Evolutionary conservation across 1,140 invertebrate genomes (phyloP).

Genomic region (Harlomillsia oculata): DNA sequence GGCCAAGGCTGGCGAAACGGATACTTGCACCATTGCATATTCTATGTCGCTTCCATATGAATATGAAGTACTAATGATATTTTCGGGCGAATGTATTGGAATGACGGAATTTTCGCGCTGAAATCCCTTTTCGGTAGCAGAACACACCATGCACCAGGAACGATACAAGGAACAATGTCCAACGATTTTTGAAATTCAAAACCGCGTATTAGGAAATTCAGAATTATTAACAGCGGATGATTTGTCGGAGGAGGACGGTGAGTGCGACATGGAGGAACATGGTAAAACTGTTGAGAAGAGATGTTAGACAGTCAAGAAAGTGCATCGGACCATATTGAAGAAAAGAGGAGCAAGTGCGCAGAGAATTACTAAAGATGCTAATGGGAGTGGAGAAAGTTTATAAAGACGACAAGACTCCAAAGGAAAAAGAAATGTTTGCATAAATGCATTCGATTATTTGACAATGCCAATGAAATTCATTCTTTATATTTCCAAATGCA

Average conservation of each 20-base stretch:
- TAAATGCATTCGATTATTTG: too few species aligned
- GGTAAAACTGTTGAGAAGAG: slow-evolving; percentile 98
- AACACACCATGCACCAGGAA: slow-evolving; percentile 90
- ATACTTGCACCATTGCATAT: slow-evolving; percentile 96
- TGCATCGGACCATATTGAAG: slow-evolving; percentile 73
- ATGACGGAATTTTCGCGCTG: slow-evolving; percentile 98
- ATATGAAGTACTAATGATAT: slow-evolving; percentile 89
- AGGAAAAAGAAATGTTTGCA: too few species aligned
- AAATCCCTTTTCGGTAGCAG: slow-evolving; percentile 94
- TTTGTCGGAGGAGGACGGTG: slow-evolving; percentile 54
- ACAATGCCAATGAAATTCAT: too few species aligned
- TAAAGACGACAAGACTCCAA: slow-evolving; percentile 48
- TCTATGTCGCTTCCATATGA: slow-evolving; percentile 97
- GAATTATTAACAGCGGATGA: slow-evolving; percentile 94
- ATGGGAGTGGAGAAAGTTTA: slow-evolving; percentile 52
- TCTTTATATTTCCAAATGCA: too few species aligned
- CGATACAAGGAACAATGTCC: slow-evolving; percentile 99
- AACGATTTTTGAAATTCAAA: slow-evolving; percentile 95
- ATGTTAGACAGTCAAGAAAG: slow-evolving; percentile 97
- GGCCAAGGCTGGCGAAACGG: slow-evolving; percentile 82
- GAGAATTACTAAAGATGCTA: slow-evolving; percentile 88
- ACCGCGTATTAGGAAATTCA: slow-evolving; percentile 79
- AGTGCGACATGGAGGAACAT: slow-evolving; percentile 96
- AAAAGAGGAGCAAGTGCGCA: slow-evolving; percentile 92
- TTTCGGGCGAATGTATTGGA: too few species aligned